Percentiles rank a stretch among this genome's conserved stretches.
Evolutionary conservation across 2,888 invertebrate species (phyloP).

Genomic region (Cerastoderma edule): DNA sequence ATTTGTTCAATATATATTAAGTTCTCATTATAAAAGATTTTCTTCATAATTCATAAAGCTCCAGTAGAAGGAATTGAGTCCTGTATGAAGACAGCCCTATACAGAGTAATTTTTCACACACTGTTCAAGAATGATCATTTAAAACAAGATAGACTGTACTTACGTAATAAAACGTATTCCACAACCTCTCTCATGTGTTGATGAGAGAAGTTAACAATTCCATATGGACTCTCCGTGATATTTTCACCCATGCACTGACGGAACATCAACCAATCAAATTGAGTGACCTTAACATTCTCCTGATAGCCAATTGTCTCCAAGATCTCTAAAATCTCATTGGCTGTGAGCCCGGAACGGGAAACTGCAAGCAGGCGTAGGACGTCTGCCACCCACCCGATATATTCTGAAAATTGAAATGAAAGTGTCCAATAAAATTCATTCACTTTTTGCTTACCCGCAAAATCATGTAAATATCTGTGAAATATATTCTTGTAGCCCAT

Average conservation of each 20-base stretch:
- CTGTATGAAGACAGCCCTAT: too few relatives aligned
- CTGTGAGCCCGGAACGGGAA: slow-evolving; percentile 78
- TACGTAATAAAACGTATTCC: slow-evolving; percentile 78
- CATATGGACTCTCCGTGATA: slow-evolving; percentile 75
- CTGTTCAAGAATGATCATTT: neutral
- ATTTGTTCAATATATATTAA: too few relatives aligned
- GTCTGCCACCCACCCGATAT: slow-evolving; percentile 81
- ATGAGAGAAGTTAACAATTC: slow-evolving; percentile 77
- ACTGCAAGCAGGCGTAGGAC: slow-evolving; percentile 79
- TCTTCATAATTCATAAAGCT: too few relatives aligned
- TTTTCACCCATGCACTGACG: slow-evolving; percentile 67
- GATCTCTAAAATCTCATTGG: slow-evolving; percentile 75
- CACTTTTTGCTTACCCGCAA: too few relatives aligned
- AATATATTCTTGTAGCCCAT: neutral
- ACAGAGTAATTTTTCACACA: too few relatives aligned
- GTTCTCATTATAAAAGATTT: too few relatives aligned
- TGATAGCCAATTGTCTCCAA: slow-evolving; percentile 78
- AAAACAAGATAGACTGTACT: slow-evolving; percentile 44
- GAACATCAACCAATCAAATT: slow-evolving; percentile 80
- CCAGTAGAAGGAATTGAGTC: too few relatives aligned
- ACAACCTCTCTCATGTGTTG: slow-evolving; percentile 75
- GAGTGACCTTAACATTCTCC: slow-evolving; percentile 71
- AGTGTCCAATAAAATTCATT: too few relatives aligned
- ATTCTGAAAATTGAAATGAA: too few relatives aligned
- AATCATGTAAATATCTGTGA: neutral